A percentile compares a stretch with the other conserved stretches of the same genome.
phyloP scores from a whole-genome alignment of 2,113 vertebrate species.

The human region DNA sequence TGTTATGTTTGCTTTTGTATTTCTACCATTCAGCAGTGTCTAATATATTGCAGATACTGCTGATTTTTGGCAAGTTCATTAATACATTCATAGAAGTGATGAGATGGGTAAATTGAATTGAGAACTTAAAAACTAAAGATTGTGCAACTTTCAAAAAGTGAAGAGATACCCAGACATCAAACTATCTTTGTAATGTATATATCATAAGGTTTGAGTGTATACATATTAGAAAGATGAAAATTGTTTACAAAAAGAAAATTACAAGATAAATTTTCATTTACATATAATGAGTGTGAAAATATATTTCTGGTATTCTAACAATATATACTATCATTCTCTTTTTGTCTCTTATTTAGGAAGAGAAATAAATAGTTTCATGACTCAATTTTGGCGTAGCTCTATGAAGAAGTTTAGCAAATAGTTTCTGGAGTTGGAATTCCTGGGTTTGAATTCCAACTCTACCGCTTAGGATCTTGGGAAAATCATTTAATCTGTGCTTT shows the following conservation, averaged over 20 bases:
- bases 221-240: neutral
- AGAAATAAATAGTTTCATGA: neutral
- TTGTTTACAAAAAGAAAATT: neutral
- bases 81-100: neutral
- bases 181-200: neutral
- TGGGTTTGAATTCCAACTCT: neutral
- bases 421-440: neutral
- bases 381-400: neutral
- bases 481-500: neutral
- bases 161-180: neutral
- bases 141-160: neutral
- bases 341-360: neutral
- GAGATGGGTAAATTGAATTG: neutral
- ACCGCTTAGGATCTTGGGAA: neutral
- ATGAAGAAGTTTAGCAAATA: neutral
- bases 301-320: neutral
- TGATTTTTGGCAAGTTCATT: neutral
- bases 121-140: neutral
- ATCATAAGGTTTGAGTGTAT: neutral
- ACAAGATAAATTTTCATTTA: neutral
- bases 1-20: neutral
- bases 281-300: neutral
- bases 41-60: neutral
- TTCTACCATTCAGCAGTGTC: neutral
- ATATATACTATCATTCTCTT: neutral